A percentile compares a stretch with the other conserved stretches of the same genome.
These are phyloP conservation scores for Okamejei kenojei DNA, from an alignment of 2,797 vertebrate genomes.

Conservation along the genomic window DNA sequence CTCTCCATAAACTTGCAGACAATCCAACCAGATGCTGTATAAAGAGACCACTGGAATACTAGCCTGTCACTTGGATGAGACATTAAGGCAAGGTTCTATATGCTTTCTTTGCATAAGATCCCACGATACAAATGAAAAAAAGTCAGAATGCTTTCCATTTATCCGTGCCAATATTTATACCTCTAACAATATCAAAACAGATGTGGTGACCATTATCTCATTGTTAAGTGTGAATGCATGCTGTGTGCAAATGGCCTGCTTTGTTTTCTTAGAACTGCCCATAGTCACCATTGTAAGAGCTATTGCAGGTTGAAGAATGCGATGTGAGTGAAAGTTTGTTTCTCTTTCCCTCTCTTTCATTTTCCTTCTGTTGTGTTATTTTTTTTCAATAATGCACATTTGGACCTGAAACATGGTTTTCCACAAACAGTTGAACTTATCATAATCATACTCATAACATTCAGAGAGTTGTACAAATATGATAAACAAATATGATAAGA, in stretches of 20 bases:
- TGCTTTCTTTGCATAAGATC: too few relatives aligned
- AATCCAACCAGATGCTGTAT: neutral
- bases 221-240: neutral
- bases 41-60: neutral
- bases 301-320: neutral
- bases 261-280: neutral
- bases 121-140: neutral
- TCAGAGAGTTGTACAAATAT: neutral
- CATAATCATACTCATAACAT: neutral
- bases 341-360: too few relatives aligned
- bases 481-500: neutral
- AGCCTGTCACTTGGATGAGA: neutral
- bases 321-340: neutral
- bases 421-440: neutral
- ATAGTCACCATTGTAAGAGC: neutral
- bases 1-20: neutral
- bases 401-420: neutral
- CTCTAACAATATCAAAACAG: neutral
- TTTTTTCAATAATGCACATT: neutral
- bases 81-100: neutral
- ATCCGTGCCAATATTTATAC: neutral
- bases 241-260: neutral
- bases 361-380: neutral
- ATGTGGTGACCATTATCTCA: neutral
- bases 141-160: neutral